Evolutionary conservation across 2,797 vertebrate genomes (phyloP), one percentile per base, ranked within the genome.

Genomic region (Spinus pinus): DNA sequence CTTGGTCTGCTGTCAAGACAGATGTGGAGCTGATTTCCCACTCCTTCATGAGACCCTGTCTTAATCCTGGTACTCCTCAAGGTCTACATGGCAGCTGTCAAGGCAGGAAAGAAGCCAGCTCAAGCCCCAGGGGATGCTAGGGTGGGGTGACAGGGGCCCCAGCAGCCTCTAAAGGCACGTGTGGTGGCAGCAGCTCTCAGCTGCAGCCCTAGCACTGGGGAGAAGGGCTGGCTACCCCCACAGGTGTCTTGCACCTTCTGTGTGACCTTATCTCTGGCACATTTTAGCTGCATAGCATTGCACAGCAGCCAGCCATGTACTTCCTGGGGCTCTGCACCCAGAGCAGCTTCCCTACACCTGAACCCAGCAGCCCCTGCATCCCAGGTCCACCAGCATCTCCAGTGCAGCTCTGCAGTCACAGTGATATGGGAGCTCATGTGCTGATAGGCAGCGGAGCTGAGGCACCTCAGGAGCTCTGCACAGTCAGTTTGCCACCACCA

Each of bases 371-470:
- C 12, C 5, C 17, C 30, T 20, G 0, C 21, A 18, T 39, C 65
- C 67, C 69, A 62, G 44, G 5, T 28, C 47, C 69, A 49, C 39
- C 57, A 66, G 69, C 53, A 49, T 2, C 49, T 78, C 37, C 57
- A n/a, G 65, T 2, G 49, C 72, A 64, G 23, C 7, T 21, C 24
- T 13, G 56, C 3, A 28, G n/a, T 12, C 0, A 0, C 49, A 49
- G 57, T 6, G 30, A 24, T 0, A 0, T 3, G 37, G 64, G 30
- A 50, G 39, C 28, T 81, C 12, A 0, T 5, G 25, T 27, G 44
- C 86, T 70, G 64, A 33, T 24, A 12, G 49, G n/a, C 53, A 60
- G 41, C 72, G 25, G 47, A 73, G 67, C 86, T 69, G 80, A 53
- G 49, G 42, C 54, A 12, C 35, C 24, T 44, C 5, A 7, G 18